Evolutionary conservation across 2,888 invertebrate species (phyloP).

Genomic region (Ariolimax columbianus): DNA sequence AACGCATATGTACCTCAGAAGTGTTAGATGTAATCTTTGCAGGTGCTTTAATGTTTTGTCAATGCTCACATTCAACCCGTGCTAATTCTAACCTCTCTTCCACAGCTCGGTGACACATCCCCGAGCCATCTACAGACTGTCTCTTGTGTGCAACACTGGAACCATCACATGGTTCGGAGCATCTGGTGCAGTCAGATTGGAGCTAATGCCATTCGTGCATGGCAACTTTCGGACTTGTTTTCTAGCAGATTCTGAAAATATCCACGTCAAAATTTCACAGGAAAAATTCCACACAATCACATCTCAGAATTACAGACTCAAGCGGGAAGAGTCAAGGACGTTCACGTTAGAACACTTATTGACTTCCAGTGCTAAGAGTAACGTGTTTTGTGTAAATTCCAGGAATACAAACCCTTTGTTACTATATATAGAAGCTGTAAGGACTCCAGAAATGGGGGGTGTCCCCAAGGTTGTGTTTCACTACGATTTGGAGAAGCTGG

Average conservation of each 20-base stretch:
- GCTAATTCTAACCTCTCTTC: neutral
- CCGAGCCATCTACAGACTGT: constrained; percentile 44
- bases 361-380: constrained; percentile 30
- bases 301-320: constrained; percentile 19
- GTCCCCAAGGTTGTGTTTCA: constrained; percentile 44
- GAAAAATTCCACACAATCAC: constrained; percentile 3
- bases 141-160: constrained; percentile 45
- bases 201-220: constrained; percentile 38
- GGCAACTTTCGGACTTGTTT: constrained; percentile 44
- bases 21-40: too few species aligned
- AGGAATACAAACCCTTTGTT: constrained; percentile 11
- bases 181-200: constrained; percentile 30
- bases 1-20: too few species aligned
- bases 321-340: neutral
- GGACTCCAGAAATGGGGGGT: constrained; percentile 7
- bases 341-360: constrained; percentile 32
- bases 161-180: constrained; percentile 50
- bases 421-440: constrained; percentile 38
- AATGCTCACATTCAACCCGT: neutral
- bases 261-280: constrained; percentile 27
- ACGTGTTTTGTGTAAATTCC: constrained; percentile 33
- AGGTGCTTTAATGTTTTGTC: neutral
- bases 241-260: constrained; percentile 35
- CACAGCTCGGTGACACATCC: constrained; percentile 26
- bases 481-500: constrained; percentile 42